These are phyloP conservation scores for Drosophila sechellia DNA, from an alignment of 1,140 invertebrate species.

Conservation along the genomic window DNA sequence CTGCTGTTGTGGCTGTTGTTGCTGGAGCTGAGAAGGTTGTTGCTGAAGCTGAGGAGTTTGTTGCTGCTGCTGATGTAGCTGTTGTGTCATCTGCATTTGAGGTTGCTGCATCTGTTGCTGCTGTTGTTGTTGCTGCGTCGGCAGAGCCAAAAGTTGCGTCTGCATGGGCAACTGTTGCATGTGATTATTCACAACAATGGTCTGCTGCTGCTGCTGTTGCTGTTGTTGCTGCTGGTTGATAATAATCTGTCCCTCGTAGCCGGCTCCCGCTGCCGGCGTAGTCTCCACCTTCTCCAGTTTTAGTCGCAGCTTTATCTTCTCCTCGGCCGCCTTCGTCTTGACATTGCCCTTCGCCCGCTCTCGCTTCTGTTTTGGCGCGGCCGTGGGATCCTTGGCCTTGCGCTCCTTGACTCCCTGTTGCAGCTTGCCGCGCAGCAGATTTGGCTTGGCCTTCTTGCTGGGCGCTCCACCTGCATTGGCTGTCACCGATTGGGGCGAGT, in stretches of 20 bases:
- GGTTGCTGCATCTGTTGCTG: slow-evolving; percentile 55
- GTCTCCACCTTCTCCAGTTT: slow-evolving; percentile 94
- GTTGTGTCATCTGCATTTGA: slow-evolving; percentile 55
- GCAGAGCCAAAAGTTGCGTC: slow-evolving; percentile 48
- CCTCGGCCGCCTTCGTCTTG: slow-evolving; percentile 85
- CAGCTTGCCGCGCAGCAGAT: slow-evolving; percentile 76
- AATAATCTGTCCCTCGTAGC: slow-evolving; percentile 22
- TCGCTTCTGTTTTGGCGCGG: slow-evolving; percentile 66
- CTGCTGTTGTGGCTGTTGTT: slow-evolving; percentile 14
- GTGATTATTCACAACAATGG: slow-evolving; percentile 19
- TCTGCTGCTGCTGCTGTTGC: slow-evolving; percentile 41
- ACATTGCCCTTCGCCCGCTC: slow-evolving; percentile 79
- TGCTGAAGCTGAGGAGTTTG: slow-evolving; percentile 2
- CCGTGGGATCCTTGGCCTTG: slow-evolving; percentile 56
- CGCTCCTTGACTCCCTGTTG: slow-evolving; percentile 84
- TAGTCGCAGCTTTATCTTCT: slow-evolving; percentile 93
- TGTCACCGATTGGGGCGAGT: slow-evolving; percentile 32
- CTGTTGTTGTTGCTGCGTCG: slow-evolving; percentile 23
- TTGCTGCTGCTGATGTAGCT: slow-evolving; percentile 24
- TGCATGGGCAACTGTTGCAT: slow-evolving; percentile 51
- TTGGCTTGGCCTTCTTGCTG: slow-evolving; percentile 71
- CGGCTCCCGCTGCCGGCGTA: slow-evolving; percentile 86
- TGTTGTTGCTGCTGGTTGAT: slow-evolving; percentile 51
- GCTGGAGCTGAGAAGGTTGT: slow-evolving; percentile 20
- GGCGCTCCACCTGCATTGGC: slow-evolving; percentile 7